Percentiles rank a stretch among this genome's conserved stretches.
These are phyloP conservation scores for Aphelocoma coerulescens DNA, from an alignment of 2,113 vertebrate species.

Conservation along the genomic window DNA sequence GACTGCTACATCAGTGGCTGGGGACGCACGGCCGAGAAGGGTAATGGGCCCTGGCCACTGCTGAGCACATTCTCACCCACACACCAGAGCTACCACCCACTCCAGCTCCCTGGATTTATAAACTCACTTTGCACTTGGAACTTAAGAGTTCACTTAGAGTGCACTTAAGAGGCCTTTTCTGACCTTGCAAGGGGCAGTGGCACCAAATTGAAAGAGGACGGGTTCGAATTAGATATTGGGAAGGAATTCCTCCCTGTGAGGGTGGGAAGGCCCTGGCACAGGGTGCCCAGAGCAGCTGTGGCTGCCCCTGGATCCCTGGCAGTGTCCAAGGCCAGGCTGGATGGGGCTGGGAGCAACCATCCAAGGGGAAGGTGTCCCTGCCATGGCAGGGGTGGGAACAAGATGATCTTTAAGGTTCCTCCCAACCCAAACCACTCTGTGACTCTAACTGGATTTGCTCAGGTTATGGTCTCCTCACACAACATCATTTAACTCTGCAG, in stretches of 20 bases:
- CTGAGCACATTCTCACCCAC: neutral
- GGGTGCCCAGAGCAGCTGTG: neutral
- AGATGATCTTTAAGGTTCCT: neutral
- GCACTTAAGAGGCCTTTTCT: neutral
- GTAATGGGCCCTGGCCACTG: neutral
- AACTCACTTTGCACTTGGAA: neutral
- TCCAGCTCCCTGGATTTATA: rapidly evolving
- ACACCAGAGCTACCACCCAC: rapidly evolving
- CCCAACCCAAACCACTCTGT: neutral
- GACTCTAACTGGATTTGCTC: neutral
- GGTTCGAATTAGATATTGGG: neutral
- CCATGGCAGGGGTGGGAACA: neutral
- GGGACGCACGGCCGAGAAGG: neutral
- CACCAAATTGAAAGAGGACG: neutral
- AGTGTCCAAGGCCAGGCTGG: neutral
- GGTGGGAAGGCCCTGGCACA: neutral
- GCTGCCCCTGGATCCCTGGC: neutral
- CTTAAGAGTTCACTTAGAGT: no score
- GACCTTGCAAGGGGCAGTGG: neutral
- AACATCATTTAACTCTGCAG: neutral
- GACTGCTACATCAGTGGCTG: neutral
- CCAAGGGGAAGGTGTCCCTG: neutral
- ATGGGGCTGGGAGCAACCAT: neutral
- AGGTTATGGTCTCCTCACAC: neutral
- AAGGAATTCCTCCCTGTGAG: neutral